phyloP scores from a whole-genome alignment of 64 coral and sea anemone genomes.

The Platygyra sinensis region DNA sequence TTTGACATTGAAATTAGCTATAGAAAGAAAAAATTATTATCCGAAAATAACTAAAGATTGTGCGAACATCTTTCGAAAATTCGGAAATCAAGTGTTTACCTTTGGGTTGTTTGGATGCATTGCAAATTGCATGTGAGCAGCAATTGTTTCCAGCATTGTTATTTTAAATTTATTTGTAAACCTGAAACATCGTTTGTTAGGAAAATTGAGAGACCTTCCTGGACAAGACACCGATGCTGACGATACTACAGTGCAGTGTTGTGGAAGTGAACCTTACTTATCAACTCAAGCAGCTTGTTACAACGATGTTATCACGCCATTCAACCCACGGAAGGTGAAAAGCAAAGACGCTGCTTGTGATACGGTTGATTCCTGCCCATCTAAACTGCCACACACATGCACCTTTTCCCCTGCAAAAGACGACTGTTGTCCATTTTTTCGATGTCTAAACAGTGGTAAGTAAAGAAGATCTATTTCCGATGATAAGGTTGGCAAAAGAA shows the following conservation, averaged over 20 bases:
- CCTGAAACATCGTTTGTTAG: not conserved
- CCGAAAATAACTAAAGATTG: too few species aligned
- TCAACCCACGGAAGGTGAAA: not conserved
- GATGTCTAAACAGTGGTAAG: not conserved
- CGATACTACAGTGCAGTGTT: conserved; percentile 2
- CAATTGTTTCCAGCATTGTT: too few species aligned
- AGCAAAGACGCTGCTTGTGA: not conserved
- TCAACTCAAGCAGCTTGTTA: not conserved
- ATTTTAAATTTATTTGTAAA: too few species aligned
- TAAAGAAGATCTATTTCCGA: not conserved
- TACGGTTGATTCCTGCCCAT: not conserved
- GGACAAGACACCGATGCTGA: conserved; percentile 33
- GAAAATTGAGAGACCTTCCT: not conserved
- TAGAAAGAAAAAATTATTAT: too few species aligned
- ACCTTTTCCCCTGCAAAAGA: conserved; percentile 4
- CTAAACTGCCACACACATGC: not conserved
- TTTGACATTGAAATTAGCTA: too few species aligned
- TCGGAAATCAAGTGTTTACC: too few species aligned
- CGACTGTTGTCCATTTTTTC: conserved; percentile 7
- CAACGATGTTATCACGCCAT: not conserved
- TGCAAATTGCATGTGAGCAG: too few species aligned
- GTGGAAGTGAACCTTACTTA: conserved; percentile 10
- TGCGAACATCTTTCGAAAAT: too few species aligned
- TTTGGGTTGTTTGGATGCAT: too few species aligned
- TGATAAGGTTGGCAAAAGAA: too few species aligned